phyloP scores from a whole-genome alignment of 2,797 vertebrate genomes.

The Cuculus canorus region DNA sequence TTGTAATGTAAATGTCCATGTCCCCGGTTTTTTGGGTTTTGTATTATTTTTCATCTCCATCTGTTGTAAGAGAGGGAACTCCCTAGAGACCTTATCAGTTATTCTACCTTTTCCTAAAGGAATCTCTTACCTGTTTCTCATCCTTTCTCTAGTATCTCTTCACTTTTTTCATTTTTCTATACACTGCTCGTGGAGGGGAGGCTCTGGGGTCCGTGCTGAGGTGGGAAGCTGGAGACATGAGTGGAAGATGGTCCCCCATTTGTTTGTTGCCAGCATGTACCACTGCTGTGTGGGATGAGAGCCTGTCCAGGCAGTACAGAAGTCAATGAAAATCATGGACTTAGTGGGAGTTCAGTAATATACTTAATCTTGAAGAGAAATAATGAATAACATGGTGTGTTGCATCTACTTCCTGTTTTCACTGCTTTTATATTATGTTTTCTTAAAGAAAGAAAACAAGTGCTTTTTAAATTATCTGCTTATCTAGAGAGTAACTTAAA shows the following conservation, averaged over 20 bases:
- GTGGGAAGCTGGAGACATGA: fast-evolving
- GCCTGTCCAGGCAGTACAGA: background rate
- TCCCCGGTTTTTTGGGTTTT: background rate
- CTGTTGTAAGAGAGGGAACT: background rate
- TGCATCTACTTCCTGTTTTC: background rate
- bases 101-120: background rate
- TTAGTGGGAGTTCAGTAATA: background rate
- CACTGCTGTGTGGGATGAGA: background rate
- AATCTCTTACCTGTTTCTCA: background rate
- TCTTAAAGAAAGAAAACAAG: background rate
- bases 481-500: background rate
- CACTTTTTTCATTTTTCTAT: background rate
- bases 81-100: background rate
- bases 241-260: background rate
- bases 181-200: fast-evolving
- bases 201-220: fast-evolving
- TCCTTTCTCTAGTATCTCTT: background rate
- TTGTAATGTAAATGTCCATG: background rate
- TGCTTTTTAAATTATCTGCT: background rate
- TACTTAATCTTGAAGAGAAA: background rate
- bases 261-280: background rate
- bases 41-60: background rate
- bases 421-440: background rate
- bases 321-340: too few species aligned
- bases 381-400: background rate